A percentile compares a stretch with the other conserved stretches of the same genome.
Evolutionary conservation across 2,888 invertebrate species (phyloP).

Genomic region (Agrypnus murinus): DNA sequence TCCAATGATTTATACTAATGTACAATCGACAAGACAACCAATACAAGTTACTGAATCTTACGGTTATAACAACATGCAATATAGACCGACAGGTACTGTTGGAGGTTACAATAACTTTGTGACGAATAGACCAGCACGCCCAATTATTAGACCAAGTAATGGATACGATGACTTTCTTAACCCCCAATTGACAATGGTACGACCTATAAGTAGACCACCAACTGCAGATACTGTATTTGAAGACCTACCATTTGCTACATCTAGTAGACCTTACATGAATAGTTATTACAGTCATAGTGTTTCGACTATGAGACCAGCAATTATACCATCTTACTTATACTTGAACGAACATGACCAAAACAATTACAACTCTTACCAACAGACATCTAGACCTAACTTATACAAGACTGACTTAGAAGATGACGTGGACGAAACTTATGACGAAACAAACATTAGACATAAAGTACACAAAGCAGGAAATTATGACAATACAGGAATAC

Average conservation of each 20-base stretch:
- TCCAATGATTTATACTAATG: too few relatives aligned
- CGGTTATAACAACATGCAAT: not conserved
- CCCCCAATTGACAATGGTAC: slow-evolving; percentile 7
- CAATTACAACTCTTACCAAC: slow-evolving; percentile 16
- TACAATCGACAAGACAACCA: too few relatives aligned
- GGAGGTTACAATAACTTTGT: not conserved
- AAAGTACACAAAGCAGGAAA: too few relatives aligned
- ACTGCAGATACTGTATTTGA: slow-evolving; percentile 32
- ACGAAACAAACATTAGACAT: not conserved
- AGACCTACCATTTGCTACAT: slow-evolving; percentile 43
- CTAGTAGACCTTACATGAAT: slow-evolving; percentile 20
- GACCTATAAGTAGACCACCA: slow-evolving; percentile 23
- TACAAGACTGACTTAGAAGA: slow-evolving; percentile 26
- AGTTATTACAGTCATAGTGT: slow-evolving; percentile 14
- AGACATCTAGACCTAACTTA: slow-evolving; percentile 10
- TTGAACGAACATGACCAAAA: slow-evolving; percentile 29
- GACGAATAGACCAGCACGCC: slow-evolving; percentile 21
- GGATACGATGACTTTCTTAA: not conserved
- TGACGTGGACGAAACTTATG: not conserved
- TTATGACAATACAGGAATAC: not conserved
- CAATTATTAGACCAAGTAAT: not conserved
- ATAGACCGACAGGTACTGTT: not conserved
- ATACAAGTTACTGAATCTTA: too few relatives aligned
- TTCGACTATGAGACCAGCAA: slow-evolving; percentile 32
- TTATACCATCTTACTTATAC: slow-evolving; percentile 40